Conservation (phyloP, 2,888 invertebrate species). For the Coelinius sp. region DNA sequence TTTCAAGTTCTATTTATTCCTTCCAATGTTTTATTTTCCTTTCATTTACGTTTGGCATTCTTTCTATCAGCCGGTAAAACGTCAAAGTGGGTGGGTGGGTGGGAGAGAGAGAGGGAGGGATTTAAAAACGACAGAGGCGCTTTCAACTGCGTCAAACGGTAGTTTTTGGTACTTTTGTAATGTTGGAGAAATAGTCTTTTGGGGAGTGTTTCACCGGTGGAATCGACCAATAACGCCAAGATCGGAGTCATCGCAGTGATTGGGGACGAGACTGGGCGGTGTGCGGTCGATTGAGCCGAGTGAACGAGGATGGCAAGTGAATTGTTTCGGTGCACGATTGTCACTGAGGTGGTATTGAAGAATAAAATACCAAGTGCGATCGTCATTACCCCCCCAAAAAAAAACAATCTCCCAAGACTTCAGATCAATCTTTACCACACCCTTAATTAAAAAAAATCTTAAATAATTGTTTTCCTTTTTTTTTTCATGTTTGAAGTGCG, state of each 20-base stretch:
- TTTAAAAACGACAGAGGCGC: slow-evolving; percentile 23
- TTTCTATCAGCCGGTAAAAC: slow-evolving; percentile 29
- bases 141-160: slow-evolving; percentile 18
- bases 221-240: slow-evolving; percentile 20
- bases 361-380: not conserved
- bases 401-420: not conserved
- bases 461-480: too few species aligned
- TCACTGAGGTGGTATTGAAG: slow-evolving; percentile 23
- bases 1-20: slow-evolving; percentile 1
- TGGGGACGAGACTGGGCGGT: slow-evolving; percentile 18
- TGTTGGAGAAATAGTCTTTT: slow-evolving; percentile 2
- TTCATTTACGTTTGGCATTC: slow-evolving; percentile 18
- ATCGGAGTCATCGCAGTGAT: slow-evolving; percentile 24
- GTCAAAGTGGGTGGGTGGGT: not conserved
- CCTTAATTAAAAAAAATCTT: not conserved
- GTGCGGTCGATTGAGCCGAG: slow-evolving; percentile 40
- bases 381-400: not conserved
- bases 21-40: slow-evolving; percentile 13
- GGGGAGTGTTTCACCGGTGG: slow-evolving; percentile 17
- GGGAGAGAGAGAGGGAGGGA: slow-evolving; percentile 8
- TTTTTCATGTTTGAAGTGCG: slow-evolving; percentile 25
- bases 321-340: slow-evolving; percentile 38
- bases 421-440: not conserved
- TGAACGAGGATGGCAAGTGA: slow-evolving; percentile 35
- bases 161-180: not conserved